Percentiles rank a stretch among this genome's conserved stretches.
Conservation (phyloP, 2,113 vertebrate genomes). For the Bagarius yarrelli region DNA sequence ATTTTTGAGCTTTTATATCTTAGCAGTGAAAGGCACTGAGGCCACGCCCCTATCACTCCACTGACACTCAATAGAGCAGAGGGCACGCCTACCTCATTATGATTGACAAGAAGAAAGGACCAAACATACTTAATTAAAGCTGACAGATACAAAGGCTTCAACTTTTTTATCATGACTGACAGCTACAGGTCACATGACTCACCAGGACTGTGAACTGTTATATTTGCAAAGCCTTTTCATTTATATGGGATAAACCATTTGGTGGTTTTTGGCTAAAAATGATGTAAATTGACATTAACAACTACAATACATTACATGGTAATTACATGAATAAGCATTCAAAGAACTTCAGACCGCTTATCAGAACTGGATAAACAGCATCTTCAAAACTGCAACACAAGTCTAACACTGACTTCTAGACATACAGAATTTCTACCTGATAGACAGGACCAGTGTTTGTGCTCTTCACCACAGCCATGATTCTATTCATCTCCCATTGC, state of each 20-base stretch:
- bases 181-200: not conserved
- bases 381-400: not conserved
- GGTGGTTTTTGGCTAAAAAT: too few species aligned
- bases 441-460: conserved; percentile 66
- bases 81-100: not conserved
- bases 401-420: not conserved
- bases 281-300: not conserved
- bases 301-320: not conserved
- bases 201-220: not conserved
- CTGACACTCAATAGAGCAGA: not conserved
- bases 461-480: conserved; percentile 74
- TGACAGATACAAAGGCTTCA: too few species aligned
- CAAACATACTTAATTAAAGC: too few species aligned
- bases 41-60: not conserved
- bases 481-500: conserved; percentile 89
- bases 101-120: not conserved
- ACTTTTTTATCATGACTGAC: not conserved
- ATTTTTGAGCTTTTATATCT: not conserved
- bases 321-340: not conserved
- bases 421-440: conserved; percentile 72
- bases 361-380: not conserved
- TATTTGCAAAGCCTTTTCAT: not conserved
- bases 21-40: not conserved
- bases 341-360: not conserved
- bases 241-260: not conserved